Evolutionary conservation across 2,113 vertebrate species (phyloP).

Genomic region (Crotalus helleri): DNA sequence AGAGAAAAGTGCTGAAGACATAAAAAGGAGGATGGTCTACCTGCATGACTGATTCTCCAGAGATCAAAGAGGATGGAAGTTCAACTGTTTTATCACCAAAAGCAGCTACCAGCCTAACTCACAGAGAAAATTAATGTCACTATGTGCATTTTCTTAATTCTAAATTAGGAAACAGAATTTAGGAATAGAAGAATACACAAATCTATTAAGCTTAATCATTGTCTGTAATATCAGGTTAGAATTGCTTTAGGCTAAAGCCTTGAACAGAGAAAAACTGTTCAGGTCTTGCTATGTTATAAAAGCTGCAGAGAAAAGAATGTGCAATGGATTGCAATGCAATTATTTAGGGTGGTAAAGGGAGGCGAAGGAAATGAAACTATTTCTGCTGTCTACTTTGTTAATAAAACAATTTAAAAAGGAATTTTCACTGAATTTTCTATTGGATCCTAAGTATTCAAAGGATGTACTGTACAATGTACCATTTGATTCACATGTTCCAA

Average conservation of each 20-base stretch:
- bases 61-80: not conserved
- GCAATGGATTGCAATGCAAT: not conserved
- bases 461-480: not conserved
- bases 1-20: not conserved
- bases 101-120: not conserved
- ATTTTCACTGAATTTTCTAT: not conserved
- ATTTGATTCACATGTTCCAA: not conserved
- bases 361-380: not conserved
- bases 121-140: not conserved
- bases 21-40: not conserved
- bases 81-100: not conserved
- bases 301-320: not conserved
- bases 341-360: not conserved
- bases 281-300: not conserved
- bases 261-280: not conserved
- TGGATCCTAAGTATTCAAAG: not conserved
- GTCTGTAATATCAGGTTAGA: not conserved
- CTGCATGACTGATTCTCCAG: not conserved
- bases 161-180: not conserved
- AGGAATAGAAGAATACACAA: not conserved
- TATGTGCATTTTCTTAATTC: not conserved
- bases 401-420: not conserved
- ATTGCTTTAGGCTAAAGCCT: not conserved
- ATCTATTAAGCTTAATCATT: not conserved
- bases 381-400: not conserved